phyloP scores from a whole-genome alignment of 2,797 vertebrate species.

The Ibycter americanus region DNA sequence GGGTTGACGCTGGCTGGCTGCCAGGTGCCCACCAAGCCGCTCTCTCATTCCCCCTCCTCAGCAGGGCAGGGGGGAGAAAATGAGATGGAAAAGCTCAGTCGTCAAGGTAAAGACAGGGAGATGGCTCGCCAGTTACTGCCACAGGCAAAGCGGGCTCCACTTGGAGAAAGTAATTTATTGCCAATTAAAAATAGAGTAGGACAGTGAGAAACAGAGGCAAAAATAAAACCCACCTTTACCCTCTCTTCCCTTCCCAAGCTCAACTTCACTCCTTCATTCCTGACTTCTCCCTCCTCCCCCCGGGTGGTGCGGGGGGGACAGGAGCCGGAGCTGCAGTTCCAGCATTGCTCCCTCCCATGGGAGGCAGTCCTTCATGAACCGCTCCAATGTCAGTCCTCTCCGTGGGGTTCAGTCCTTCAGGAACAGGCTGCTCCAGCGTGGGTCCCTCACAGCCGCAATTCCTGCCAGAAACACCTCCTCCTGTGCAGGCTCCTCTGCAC shows the following conservation, averaged over 20 bases:
- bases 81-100: background rate
- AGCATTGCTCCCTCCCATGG: background rate
- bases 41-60: background rate
- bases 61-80: background rate
- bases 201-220: background rate
- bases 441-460: fast-evolving
- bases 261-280: background rate
- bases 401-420: fast-evolving
- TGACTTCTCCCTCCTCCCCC: fast-evolving
- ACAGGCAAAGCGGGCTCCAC: background rate
- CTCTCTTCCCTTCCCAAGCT: background rate
- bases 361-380: background rate
- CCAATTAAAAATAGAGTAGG: background rate
- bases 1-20: background rate
- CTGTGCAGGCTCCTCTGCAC: background rate
- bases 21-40: background rate
- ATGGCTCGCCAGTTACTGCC: background rate
- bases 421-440: background rate
- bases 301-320: fast-evolving
- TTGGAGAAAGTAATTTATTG: background rate
- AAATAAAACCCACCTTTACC: background rate
- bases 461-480: background rate
- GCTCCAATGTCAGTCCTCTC: background rate
- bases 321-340: background rate
- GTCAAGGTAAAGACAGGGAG: background rate